phyloP scores from a whole-genome alignment of 2,113 vertebrate genomes.

The Scartelaos histophorus region DNA sequence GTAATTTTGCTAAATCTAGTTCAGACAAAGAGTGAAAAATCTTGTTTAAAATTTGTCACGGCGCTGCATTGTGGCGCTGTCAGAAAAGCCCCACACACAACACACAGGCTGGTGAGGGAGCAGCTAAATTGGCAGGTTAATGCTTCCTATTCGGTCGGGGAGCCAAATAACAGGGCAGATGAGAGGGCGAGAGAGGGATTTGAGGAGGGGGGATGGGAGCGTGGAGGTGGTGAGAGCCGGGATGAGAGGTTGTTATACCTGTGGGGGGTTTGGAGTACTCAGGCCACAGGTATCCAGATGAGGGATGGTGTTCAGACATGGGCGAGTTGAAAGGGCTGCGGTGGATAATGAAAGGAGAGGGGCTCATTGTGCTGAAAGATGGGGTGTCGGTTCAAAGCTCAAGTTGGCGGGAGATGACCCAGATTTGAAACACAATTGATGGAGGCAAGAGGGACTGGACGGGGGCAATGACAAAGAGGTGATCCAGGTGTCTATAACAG shows the following conservation, averaged over 20 bases:
- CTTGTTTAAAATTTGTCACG: background rate
- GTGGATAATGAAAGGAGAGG: slow-evolving; percentile 55
- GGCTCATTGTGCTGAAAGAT: slow-evolving; percentile 43
- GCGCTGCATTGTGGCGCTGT: slow-evolving; percentile 12
- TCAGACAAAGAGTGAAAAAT: slow-evolving; percentile 1
- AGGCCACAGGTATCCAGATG: slow-evolving; percentile 63
- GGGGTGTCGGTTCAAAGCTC: slow-evolving; percentile 59
- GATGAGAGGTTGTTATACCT: slow-evolving; percentile 67
- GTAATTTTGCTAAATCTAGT: background rate
- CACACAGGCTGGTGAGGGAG: slow-evolving; percentile 41
- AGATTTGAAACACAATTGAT: slow-evolving; percentile 10
- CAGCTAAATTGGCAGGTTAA: slow-evolving; percentile 57
- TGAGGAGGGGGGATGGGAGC: slow-evolving; percentile 51
- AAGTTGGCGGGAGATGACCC: slow-evolving; percentile 41
- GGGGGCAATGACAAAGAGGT: slow-evolving; percentile 9
- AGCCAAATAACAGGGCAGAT: slow-evolving; percentile 53
- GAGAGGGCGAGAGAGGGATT: slow-evolving; percentile 44
- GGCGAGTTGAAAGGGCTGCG: slow-evolving; percentile 52
- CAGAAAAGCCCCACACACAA: slow-evolving; percentile 13
- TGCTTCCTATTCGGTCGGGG: slow-evolving; percentile 41
- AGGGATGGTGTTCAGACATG: slow-evolving; percentile 59
- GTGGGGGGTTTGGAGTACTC: slow-evolving; percentile 41
- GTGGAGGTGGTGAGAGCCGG: slow-evolving; percentile 58
- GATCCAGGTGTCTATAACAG: slow-evolving; percentile 9
- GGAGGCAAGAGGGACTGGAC: slow-evolving; percentile 6